Evolutionary conservation across 2,113 vertebrate genomes (phyloP).

Genomic region (Odobenus rosmarus): DNA sequence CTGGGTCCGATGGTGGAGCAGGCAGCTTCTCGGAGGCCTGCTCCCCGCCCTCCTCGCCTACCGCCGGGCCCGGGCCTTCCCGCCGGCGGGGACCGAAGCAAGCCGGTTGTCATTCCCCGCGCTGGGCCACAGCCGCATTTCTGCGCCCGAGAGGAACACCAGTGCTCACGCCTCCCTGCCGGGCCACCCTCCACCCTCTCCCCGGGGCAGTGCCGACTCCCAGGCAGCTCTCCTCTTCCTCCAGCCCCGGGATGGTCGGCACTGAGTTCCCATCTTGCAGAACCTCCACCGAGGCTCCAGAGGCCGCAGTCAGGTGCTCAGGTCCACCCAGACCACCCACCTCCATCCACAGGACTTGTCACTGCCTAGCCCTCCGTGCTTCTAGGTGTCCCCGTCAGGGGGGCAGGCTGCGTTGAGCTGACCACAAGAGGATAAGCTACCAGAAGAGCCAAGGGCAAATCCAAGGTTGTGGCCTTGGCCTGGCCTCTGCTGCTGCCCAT

Average conservation of each 20-base stretch:
- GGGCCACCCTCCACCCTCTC: background rate
- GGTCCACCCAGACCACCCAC: background rate
- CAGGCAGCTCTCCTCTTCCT: background rate
- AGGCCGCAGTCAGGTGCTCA: too few relatives aligned
- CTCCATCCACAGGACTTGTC: background rate
- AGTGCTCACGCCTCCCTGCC: fast-evolving
- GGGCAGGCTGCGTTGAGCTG: background rate
- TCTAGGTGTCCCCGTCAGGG: background rate
- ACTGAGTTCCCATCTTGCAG: background rate
- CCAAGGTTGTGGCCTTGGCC: background rate
- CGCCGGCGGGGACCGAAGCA: background rate
- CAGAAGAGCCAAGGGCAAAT: background rate
- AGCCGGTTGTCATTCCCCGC: background rate
- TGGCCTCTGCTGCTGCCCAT: background rate
- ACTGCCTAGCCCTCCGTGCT: background rate
- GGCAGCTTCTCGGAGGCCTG: background rate
- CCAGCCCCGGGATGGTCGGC: background rate
- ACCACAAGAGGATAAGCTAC: background rate
- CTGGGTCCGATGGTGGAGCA: background rate
- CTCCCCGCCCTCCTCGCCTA: fast-evolving
- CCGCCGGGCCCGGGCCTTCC: fast-evolving
- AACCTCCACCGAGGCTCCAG: background rate
- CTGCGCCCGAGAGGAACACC: too few relatives aligned
- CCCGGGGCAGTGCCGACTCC: fast-evolving
- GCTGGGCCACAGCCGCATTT: fast-evolving